phyloP scores from a whole-genome alignment of 2,113 vertebrate species.

The Donacobius atricapilla region DNA sequence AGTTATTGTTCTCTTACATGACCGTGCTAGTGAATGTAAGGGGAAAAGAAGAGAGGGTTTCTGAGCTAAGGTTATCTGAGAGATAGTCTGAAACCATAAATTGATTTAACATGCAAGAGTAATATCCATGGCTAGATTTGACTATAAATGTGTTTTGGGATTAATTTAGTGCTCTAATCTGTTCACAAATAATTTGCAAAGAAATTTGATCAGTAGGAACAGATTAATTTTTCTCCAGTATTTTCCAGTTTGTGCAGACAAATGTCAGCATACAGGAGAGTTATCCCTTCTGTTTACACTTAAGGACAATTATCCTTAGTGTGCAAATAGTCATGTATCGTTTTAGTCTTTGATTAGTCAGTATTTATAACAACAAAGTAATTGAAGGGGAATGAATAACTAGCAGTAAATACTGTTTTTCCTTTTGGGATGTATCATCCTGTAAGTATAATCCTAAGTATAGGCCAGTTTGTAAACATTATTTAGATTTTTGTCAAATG shows the following conservation, averaged over 20 bases:
- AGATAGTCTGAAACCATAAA: background rate
- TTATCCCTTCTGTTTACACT: background rate
- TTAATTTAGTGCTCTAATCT: background rate
- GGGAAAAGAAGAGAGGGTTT: background rate
- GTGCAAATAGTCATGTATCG: background rate
- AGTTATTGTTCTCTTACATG: background rate
- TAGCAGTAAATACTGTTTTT: background rate
- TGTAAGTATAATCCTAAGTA: background rate
- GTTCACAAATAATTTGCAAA: background rate
- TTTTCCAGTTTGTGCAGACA: background rate
- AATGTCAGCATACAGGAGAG: background rate
- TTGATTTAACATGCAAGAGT: background rate
- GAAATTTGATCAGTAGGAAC: background rate
- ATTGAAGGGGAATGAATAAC: background rate
- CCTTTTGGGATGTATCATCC: fast-evolving
- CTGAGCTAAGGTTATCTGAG: background rate
- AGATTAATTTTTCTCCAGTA: background rate
- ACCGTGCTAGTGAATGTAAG: background rate
- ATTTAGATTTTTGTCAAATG: background rate
- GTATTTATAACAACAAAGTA: background rate
- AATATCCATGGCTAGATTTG: background rate
- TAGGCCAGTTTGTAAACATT: background rate
- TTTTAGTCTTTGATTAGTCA: background rate
- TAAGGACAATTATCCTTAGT: background rate
- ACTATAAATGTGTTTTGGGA: background rate